These are phyloP conservation scores for Ispidina picta DNA, from an alignment of 2,797 vertebrate species.

Conservation along the genomic window DNA sequence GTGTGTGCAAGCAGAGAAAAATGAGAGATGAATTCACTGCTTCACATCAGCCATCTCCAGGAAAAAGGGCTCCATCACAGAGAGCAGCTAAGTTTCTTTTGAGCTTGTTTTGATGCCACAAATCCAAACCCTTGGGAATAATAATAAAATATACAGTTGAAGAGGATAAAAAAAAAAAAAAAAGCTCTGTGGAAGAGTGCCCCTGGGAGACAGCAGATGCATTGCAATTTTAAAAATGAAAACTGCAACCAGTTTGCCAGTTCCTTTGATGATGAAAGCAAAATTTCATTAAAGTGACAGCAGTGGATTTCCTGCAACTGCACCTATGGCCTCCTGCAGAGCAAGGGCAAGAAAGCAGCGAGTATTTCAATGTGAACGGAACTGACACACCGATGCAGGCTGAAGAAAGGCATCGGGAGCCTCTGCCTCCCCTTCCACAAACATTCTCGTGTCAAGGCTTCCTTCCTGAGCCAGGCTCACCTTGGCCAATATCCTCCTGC, in stretches of 20 bases:
- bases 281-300: slow-evolving; percentile 51
- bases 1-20: background rate
- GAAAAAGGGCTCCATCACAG: background rate
- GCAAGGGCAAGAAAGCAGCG: background rate
- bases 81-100: background rate
- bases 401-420: background rate
- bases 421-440: background rate
- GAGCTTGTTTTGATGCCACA: slow-evolving; percentile 42
- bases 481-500: slow-evolving; percentile 39
- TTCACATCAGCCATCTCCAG: background rate
- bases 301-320: slow-evolving; percentile 27
- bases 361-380: background rate
- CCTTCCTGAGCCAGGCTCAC: slow-evolving; percentile 48
- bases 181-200: background rate
- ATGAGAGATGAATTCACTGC: background rate
- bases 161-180: background rate
- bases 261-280: slow-evolving; percentile 57
- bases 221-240: slow-evolving; percentile 27
- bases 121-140: background rate
- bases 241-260: slow-evolving; percentile 2
- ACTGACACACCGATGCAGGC: background rate
- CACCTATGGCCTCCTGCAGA: background rate
- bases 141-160: background rate
- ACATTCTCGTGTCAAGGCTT: slow-evolving; percentile 36
- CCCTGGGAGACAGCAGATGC: slow-evolving; percentile 42